Conservation (phyloP, 2,113 vertebrate species). For the Diadophis punctatus region DNA sequence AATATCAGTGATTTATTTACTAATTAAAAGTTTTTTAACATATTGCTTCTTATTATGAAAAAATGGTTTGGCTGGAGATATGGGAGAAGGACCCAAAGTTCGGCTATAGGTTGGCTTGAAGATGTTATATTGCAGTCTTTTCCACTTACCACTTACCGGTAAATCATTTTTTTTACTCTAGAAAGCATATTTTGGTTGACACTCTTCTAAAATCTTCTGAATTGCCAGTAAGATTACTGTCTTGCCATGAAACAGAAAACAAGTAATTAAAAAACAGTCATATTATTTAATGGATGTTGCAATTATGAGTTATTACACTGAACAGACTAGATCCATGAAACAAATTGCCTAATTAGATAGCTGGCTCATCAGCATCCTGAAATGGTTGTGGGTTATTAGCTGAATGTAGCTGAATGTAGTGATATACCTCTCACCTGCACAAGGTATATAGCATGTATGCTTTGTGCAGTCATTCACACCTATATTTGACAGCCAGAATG, state of each 20-base stretch:
- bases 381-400: not conserved
- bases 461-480: constrained; percentile 14
- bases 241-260: not conserved
- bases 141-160: not conserved
- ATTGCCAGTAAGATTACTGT: not conserved
- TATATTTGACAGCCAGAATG: not conserved
- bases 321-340: not conserved
- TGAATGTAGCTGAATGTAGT: not conserved
- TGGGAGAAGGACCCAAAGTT: not conserved
- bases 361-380: not conserved
- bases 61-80: not conserved
- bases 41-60: not conserved
- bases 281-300: not conserved
- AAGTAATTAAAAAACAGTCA: constrained; percentile 10
- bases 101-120: not conserved
- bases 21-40: not conserved
- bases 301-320: constrained; percentile 9
- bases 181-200: not conserved
- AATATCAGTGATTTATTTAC: not conserved
- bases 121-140: not conserved
- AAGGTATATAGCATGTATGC: not conserved
- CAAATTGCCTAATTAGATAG: not conserved
- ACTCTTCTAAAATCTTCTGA: not conserved
- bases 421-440: not conserved
- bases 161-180: not conserved